Evolutionary conservation across 2,888 invertebrate species (phyloP).

Genomic region (Nomada flava): DNA sequence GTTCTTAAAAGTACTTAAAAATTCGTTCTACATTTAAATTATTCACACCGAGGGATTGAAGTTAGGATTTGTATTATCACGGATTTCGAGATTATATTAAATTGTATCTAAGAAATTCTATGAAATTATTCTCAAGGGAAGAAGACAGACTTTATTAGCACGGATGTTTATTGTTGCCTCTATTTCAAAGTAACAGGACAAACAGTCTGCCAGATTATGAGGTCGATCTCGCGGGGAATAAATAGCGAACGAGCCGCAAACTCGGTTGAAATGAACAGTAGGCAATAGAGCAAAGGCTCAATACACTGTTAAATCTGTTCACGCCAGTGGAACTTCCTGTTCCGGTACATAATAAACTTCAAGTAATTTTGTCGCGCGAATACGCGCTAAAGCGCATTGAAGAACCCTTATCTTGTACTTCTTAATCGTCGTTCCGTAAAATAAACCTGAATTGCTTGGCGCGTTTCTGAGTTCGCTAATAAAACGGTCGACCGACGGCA

Average conservation of each 20-base stretch:
- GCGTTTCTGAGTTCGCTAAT: constrained; percentile 18
- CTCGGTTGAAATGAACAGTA: constrained; percentile 32
- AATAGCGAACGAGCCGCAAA: constrained; percentile 45
- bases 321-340: constrained; percentile 34
- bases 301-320: constrained; percentile 2
- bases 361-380: constrained; percentile 40
- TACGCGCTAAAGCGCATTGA: constrained; percentile 15
- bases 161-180: constrained; percentile 22
- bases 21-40: too few relatives aligned
- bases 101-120: too few relatives aligned
- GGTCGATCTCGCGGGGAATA: not conserved
- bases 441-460: not conserved
- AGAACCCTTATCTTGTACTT: constrained; percentile 20
- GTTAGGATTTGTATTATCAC: too few relatives aligned
- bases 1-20: too few relatives aligned
- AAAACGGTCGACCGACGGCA: constrained; percentile 31
- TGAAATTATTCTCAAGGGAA: not conserved
- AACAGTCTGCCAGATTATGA: constrained; percentile 14
- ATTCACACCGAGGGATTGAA: too few relatives aligned
- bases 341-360: constrained; percentile 47
- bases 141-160: not conserved
- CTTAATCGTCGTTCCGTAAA: not conserved
- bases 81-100: too few relatives aligned
- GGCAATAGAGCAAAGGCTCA: not conserved
- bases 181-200: constrained; percentile 22